A percentile compares a stretch with the other conserved stretches of the same genome.
Conservation (phyloP, 2,888 invertebrate genomes). For the Sturmia bella region DNA sequence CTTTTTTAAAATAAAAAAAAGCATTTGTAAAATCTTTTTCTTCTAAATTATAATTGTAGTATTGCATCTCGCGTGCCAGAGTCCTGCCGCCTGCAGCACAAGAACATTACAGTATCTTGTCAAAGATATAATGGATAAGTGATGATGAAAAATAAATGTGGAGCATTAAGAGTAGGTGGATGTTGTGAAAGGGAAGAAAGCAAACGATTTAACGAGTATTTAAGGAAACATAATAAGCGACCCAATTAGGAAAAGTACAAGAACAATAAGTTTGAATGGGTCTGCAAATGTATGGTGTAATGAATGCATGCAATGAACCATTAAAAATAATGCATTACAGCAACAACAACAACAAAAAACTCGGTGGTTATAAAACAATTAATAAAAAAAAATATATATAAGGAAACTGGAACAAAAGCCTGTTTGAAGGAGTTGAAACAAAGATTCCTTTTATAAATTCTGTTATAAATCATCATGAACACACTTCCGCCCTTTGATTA, state of each 20-base stretch:
- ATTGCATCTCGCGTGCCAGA: slow-evolving; percentile 25
- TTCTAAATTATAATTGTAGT: too few species aligned
- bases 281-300: slow-evolving; percentile 15
- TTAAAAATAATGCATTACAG: slow-evolving; percentile 33
- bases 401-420: slow-evolving; percentile 37
- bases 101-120: slow-evolving; percentile 53
- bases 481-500: too few species aligned
- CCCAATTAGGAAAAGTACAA: slow-evolving; percentile 79
- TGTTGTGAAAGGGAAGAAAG: slow-evolving; percentile 26
- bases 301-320: slow-evolving; percentile 57
- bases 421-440: not conserved
- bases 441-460: not conserved
- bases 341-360: slow-evolving; percentile 28
- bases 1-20: too few species aligned
- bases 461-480: too few species aligned
- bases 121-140: slow-evolving; percentile 55
- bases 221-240: slow-evolving; percentile 77
- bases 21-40: too few species aligned
- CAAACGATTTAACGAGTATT: slow-evolving; percentile 61
- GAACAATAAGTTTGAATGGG: slow-evolving; percentile 42
- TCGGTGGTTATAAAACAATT: slow-evolving; percentile 29
- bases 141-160: slow-evolving; percentile 62
- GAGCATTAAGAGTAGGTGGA: slow-evolving; percentile 59
- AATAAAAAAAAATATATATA: slow-evolving; percentile 9
- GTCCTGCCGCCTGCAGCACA: slow-evolving; percentile 3